Evolutionary conservation across 23 tunicate species (phyloP).

Genomic region (Trididemnum clinides): DNA sequence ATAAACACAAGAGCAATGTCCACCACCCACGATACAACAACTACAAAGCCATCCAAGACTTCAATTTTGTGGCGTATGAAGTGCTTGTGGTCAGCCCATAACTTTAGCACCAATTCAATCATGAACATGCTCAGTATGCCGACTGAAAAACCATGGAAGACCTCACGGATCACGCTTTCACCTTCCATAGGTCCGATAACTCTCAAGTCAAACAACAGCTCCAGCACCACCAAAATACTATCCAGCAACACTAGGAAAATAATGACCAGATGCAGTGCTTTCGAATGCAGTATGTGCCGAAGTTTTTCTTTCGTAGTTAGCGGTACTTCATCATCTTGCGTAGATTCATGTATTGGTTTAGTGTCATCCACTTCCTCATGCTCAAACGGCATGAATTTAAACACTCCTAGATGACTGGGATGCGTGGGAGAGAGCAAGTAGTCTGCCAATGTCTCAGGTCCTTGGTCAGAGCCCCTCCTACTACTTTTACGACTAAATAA

Average conservation of each 20-base stretch:
- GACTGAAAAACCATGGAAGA: constrained; percentile 78
- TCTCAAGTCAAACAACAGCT: constrained; percentile 55
- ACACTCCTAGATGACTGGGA: constrained; percentile 3
- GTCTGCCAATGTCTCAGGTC: neutral
- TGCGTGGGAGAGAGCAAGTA: neutral
- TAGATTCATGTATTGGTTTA: neutral
- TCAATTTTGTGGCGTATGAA: constrained; percentile 80
- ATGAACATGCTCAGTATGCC: constrained; percentile 74
- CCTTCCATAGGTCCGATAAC: constrained; percentile 29
- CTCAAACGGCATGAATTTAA: constrained; percentile 10
- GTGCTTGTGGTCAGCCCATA: constrained; percentile 68
- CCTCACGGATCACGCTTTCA: constrained; percentile 30
- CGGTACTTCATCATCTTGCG: neutral
- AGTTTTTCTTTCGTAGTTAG: constrained; percentile 9
- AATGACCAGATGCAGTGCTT: constrained; percentile 32
- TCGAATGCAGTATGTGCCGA: constrained; percentile 19
- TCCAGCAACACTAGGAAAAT: constrained; percentile 67
- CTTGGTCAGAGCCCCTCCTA: neutral
- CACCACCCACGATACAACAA: constrained; percentile 66
- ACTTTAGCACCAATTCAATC: constrained; percentile 80
- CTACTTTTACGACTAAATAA: neutral
- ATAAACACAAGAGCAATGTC: constrained; percentile 62
- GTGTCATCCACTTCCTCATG: constrained; percentile 1
- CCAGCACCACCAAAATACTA: constrained; percentile 51
- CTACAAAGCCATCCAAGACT: constrained; percentile 79